Conservation (phyloP, 2,888 invertebrate species). For the Gymnosoma rotundatum region DNA sequence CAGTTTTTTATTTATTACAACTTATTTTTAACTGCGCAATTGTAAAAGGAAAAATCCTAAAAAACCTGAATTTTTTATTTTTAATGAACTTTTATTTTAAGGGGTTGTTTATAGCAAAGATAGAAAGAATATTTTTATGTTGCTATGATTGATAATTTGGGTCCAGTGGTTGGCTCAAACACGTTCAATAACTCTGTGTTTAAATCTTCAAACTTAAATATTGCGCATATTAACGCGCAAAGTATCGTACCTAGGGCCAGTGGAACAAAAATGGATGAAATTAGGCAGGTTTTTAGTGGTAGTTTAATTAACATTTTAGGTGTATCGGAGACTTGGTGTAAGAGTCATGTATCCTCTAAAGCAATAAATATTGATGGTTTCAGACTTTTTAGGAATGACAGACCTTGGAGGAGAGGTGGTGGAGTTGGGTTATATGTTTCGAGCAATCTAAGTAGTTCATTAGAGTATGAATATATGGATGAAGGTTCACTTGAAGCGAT, state of each 20-base stretch:
- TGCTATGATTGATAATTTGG: slow-evolving; percentile 4
- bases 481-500: not conserved
- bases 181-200: not conserved
- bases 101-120: not conserved
- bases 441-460: not conserved
- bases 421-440: slow-evolving; percentile 6
- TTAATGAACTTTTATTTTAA: too few relatives aligned
- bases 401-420: not conserved
- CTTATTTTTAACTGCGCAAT: too few relatives aligned
- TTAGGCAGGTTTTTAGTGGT: not conserved
- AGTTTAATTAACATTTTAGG: not conserved
- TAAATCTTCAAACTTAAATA: not conserved
- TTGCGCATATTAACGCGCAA: slow-evolving; percentile 12
- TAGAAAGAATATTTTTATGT: slow-evolving; percentile 9
- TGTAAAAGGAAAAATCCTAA: too few relatives aligned
- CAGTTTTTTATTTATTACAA: too few relatives aligned
- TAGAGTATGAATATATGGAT: not conserved
- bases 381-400: not conserved
- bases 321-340: slow-evolving; percentile 1
- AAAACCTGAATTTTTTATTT: too few relatives aligned
- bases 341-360: too few relatives aligned
- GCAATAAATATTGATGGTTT: slow-evolving; percentile 1
- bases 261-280: slow-evolving; percentile 3
- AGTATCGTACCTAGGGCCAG: not conserved
- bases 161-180: not conserved